These are phyloP conservation scores for Ips typographus DNA, from an alignment of 1,140 invertebrate genomes.

Conservation along the genomic window DNA sequence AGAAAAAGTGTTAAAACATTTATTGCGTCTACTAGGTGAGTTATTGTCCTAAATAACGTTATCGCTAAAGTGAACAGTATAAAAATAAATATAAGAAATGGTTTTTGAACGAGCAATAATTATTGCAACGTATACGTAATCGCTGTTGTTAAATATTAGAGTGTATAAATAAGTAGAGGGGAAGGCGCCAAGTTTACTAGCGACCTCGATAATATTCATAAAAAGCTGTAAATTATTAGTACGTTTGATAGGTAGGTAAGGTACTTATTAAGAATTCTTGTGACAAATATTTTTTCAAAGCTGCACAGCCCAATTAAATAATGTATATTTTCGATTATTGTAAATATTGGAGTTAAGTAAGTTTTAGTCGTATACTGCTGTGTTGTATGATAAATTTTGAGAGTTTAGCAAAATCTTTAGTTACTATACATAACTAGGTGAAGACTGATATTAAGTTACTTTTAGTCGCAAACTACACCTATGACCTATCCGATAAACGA, in stretches of 20 bases:
- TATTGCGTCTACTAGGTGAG: too few relatives aligned
- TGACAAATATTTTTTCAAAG: too few relatives aligned
- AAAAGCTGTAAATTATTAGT: neutral
- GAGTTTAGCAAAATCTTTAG: neutral
- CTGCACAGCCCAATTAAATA: too few relatives aligned
- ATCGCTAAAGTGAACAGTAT: neutral
- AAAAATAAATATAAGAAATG: neutral
- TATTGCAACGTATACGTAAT: constrained; percentile 28
- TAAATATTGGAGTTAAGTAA: constrained; percentile 1
- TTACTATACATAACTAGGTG: constrained; percentile 12
- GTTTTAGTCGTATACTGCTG: constrained; percentile 7
- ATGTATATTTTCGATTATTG: neutral
- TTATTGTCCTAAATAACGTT: too few relatives aligned
- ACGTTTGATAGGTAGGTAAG: neutral
- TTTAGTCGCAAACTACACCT: neutral
- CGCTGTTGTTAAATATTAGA: constrained; percentile 12
- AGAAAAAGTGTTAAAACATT: too few relatives aligned
- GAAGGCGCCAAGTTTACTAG: neutral
- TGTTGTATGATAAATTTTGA: constrained; percentile 31
- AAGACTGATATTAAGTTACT: constrained; percentile 19
- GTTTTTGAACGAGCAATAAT: constrained; percentile 16
- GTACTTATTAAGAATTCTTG: neutral
- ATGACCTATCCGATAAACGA: too few relatives aligned
- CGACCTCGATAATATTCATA: constrained; percentile 2
- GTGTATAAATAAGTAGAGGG: constrained; percentile 3